phyloP scores from a whole-genome alignment of 2,888 invertebrate genomes.

The Orthosia gracilis region DNA sequence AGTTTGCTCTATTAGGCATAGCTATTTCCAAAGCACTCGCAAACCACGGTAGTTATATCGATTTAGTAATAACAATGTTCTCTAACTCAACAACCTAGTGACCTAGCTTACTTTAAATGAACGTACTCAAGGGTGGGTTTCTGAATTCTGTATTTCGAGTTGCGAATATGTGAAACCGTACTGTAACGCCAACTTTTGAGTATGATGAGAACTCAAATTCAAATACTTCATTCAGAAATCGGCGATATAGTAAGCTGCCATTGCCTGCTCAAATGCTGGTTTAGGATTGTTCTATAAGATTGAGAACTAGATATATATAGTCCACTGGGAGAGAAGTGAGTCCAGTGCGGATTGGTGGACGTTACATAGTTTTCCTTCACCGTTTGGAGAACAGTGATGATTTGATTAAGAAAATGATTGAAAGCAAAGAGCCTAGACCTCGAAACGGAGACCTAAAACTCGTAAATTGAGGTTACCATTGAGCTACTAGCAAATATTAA shows the following conservation, averaged over 20 bases:
- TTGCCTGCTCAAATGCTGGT: not conserved
- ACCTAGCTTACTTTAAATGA: not conserved
- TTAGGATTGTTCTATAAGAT: not conserved
- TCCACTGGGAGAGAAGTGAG: not conserved
- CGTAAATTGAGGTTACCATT: not conserved
- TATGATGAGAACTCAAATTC: too few relatives aligned
- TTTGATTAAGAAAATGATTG: too few relatives aligned
- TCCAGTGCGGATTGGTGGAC: not conserved
- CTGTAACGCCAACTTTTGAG: too few relatives aligned
- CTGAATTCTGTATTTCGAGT: too few relatives aligned
- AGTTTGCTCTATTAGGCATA: too few relatives aligned
- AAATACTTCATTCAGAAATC: too few relatives aligned
- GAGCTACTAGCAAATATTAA: not conserved
- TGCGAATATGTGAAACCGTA: too few relatives aligned
- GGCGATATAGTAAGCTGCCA: not conserved
- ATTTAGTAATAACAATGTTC: not conserved
- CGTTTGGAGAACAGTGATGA: too few relatives aligned
- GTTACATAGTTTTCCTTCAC: too few relatives aligned
- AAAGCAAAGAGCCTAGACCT: not conserved
- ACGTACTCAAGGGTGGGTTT: not conserved
- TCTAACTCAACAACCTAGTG: not conserved
- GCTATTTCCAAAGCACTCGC: not conserved
- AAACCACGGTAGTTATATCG: not conserved
- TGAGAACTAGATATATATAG: not conserved
- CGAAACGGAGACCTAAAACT: not conserved